Evolutionary conservation across 2,888 invertebrate genomes (phyloP).

Genomic region (Rotaria socialis): DNA sequence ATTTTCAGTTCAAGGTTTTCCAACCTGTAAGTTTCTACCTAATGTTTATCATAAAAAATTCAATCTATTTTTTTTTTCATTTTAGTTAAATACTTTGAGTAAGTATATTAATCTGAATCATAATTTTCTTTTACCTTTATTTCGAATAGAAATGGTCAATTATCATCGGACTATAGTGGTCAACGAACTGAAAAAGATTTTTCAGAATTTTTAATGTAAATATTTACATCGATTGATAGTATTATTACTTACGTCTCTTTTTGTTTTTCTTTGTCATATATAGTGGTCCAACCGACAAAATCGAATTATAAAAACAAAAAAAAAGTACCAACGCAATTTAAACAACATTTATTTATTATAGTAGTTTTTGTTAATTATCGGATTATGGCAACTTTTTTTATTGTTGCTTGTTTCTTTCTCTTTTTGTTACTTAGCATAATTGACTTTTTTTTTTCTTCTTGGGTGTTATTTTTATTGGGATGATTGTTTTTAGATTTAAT

Average conservation of each 20-base stretch:
- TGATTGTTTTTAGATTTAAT: slow-evolving; percentile 13
- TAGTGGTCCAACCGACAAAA: neutral
- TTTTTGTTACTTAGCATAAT: neutral
- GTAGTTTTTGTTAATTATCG: neutral
- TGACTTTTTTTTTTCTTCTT: neutral
- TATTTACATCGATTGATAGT: neutral
- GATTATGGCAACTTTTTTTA: neutral
- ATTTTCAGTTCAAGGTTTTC: slow-evolving; percentile 14
- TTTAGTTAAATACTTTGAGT: slow-evolving; percentile 26
- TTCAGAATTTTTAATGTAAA: slow-evolving; percentile 11
- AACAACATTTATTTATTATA: neutral
- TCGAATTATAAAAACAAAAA: neutral
- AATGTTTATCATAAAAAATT: neutral
- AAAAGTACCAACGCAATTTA: neutral
- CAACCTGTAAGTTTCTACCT: neutral
- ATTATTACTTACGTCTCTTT: neutral
- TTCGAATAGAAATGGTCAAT: neutral
- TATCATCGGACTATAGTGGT: neutral
- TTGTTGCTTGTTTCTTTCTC: neutral
- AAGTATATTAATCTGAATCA: neutral
- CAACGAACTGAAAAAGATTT: neutral
- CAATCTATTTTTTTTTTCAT: neutral
- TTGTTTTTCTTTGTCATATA: too few species aligned
- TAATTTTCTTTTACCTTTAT: too few species aligned
- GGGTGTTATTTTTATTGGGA: neutral